These are phyloP conservation scores for Agriopis leucophaearia DNA, from an alignment of 2,888 invertebrate species.

Conservation along the genomic window DNA sequence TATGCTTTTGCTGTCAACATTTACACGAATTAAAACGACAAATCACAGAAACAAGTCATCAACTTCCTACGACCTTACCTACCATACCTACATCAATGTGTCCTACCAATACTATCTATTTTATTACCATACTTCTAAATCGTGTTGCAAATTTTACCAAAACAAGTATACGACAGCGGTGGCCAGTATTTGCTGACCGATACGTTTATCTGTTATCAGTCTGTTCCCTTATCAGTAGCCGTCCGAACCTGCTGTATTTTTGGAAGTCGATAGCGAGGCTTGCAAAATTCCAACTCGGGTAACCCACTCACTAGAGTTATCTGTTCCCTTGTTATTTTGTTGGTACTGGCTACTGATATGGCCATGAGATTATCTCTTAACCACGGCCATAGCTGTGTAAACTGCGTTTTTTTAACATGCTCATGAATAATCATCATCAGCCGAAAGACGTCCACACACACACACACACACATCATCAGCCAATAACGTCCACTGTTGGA, in stretches of 20 bases:
- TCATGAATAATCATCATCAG: no score
- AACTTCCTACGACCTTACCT: no score
- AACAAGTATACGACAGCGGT: conserved; percentile 16
- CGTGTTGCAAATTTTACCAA: conserved; percentile 22
- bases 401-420: no score
- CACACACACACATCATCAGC: no score
- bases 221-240: conserved; percentile 13
- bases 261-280: background rate
- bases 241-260: conserved; percentile 27
- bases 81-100: no score
- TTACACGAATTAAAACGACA: no score
- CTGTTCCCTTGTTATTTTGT: background rate
- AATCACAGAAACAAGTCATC: no score
- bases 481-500: no score
- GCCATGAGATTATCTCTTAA: background rate
- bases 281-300: conserved; percentile 6
- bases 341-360: background rate
- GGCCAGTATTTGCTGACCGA: conserved; percentile 23
- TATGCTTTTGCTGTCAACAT: no score
- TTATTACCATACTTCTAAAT: background rate
- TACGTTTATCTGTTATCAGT: conserved; percentile 22
- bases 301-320: background rate
- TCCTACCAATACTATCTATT: background rate
- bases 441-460: no score
- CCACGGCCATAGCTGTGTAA: background rate